phyloP scores from a whole-genome alignment of 1,140 invertebrate genomes.

The Heliconius melpomene region DNA sequence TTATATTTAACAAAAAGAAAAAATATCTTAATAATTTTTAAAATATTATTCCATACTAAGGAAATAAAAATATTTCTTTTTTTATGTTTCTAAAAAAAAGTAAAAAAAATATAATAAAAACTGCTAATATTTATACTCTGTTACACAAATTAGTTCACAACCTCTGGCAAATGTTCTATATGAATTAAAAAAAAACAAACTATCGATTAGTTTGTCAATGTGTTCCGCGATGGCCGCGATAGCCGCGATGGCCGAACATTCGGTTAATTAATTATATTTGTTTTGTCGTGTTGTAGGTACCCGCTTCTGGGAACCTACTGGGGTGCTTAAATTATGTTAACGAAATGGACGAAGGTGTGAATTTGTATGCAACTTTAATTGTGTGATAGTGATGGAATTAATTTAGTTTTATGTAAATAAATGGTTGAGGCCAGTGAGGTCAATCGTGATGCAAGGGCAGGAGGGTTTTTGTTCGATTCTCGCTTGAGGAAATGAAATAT shows the following conservation, averaged over 20 bases:
- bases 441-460: too few species aligned
- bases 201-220: constrained; percentile 15
- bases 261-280: constrained; percentile 18
- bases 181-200: constrained; percentile 10
- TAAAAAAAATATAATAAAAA: too few species aligned
- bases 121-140: too few species aligned
- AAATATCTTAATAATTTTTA: too few species aligned
- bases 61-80: background rate
- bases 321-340: constrained; percentile 10
- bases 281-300: background rate
- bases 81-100: background rate
- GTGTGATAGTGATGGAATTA: background rate
- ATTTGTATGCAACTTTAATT: constrained; percentile 1
- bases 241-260: background rate
- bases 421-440: background rate
- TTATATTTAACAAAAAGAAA: too few species aligned
- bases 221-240: constrained; percentile 14
- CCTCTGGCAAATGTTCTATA: background rate
- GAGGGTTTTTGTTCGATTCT: too few species aligned
- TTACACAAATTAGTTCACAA: background rate
- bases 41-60: too few species aligned
- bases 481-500: too few species aligned
- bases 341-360: background rate
- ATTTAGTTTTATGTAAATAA: background rate
- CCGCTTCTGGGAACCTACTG: constrained; percentile 12